Evolutionary conservation across 2,888 invertebrate genomes (phyloP).

Genomic region (Drosophila ustulata): DNA sequence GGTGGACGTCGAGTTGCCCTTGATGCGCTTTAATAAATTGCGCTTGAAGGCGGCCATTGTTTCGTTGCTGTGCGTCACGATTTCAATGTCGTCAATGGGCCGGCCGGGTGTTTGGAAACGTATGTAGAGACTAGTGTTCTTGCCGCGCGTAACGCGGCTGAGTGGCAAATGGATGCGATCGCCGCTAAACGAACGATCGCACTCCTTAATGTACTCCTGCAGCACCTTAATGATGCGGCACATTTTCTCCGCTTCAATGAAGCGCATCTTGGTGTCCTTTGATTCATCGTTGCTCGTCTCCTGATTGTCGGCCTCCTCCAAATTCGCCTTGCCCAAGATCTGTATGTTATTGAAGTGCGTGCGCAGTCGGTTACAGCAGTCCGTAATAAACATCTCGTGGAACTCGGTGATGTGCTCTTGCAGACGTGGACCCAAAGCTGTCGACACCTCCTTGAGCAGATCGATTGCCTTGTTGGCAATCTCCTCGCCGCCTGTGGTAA

Average conservation of each 20-base stretch:
- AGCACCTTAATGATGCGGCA: slow-evolving; percentile 97
- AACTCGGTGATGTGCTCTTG: slow-evolving; percentile 92
- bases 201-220: slow-evolving; percentile 97
- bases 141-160: slow-evolving; percentile 93
- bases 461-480: slow-evolving; percentile 97
- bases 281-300: slow-evolving; percentile 74
- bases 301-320: slow-evolving; percentile 59
- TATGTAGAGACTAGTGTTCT: slow-evolving; percentile 94
- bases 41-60: slow-evolving; percentile 94
- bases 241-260: slow-evolving; percentile 92
- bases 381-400: slow-evolving; percentile 96
- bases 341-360: slow-evolving; percentile 94
- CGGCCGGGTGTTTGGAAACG: slow-evolving; percentile 95
- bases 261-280: slow-evolving; percentile 83
- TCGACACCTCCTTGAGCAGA: slow-evolving; percentile 96
- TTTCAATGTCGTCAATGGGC: slow-evolving; percentile 95
- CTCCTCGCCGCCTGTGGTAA: slow-evolving; percentile 95
- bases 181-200: slow-evolving; percentile 94
- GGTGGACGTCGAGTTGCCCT: slow-evolving; percentile 87
- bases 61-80: slow-evolving; percentile 97
- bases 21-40: slow-evolving; percentile 87
- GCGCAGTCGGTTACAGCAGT: slow-evolving; percentile 95
- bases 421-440: slow-evolving; percentile 95
- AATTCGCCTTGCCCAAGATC: slow-evolving; percentile 80
- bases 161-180: slow-evolving; percentile 96